Percentiles rank a stretch among this genome's conserved stretches.
phyloP scores from a whole-genome alignment of 2,797 vertebrate species.

The Sebastes alutus region DNA sequence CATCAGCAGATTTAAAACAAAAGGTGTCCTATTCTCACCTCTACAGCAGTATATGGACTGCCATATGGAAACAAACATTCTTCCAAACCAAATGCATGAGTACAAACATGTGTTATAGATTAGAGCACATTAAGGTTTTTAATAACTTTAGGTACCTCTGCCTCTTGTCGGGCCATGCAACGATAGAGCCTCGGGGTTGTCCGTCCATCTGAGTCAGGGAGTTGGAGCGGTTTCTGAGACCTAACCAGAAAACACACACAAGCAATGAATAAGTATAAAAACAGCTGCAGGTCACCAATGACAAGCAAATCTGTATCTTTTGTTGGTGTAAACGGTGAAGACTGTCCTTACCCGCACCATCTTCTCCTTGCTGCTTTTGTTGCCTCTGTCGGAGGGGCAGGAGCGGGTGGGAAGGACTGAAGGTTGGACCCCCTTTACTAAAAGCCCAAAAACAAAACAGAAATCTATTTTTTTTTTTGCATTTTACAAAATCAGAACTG shows the following conservation, averaged over 20 bases:
- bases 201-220: conserved; percentile 91
- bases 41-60: background rate
- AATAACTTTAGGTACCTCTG: conserved; percentile 82
- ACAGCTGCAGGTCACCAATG: background rate
- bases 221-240: conserved; percentile 91
- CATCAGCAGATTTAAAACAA: background rate
- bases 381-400: conserved; percentile 95
- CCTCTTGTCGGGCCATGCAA: conserved; percentile 92
- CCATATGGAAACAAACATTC: background rate
- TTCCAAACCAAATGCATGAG: background rate
- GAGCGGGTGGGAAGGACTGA: conserved; percentile 92
- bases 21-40: background rate
- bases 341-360: conserved; percentile 82
- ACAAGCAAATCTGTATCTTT: too few species aligned
- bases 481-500: background rate
- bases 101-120: background rate
- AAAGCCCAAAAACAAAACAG: conserved; percentile 19
- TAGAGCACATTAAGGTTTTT: background rate
- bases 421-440: conserved; percentile 89
- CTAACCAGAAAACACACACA: conserved; percentile 70
- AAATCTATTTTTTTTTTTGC: background rate
- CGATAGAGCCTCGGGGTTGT: conserved; percentile 82
- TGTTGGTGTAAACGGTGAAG: background rate
- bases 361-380: conserved; percentile 91
- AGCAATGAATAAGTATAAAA: background rate